phyloP scores from a whole-genome alignment of 2,888 invertebrate species.

The Priocnemis perturbator region DNA sequence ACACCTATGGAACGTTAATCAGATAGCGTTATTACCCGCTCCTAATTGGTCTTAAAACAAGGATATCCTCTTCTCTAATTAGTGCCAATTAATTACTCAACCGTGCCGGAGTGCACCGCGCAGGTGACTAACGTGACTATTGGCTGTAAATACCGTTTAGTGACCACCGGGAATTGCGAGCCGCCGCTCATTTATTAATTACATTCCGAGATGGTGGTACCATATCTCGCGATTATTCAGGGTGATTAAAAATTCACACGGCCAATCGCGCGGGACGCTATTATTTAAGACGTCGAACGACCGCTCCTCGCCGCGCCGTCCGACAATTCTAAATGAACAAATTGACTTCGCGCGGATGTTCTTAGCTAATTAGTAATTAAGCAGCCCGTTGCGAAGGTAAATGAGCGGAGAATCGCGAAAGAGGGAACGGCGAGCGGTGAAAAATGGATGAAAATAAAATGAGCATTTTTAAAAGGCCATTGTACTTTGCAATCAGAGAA shows the following conservation, averaged over 20 bases:
- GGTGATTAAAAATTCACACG: conserved; percentile 25
- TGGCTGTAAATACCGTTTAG: conserved; percentile 37
- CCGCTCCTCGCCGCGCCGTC: too few species aligned
- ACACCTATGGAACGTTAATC: conserved; percentile 25
- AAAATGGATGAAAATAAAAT: too few species aligned
- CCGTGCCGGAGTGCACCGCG: conserved; percentile 9
- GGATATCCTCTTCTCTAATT: conserved; percentile 37
- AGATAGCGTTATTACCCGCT: conserved; percentile 25
- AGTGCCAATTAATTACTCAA: conserved; percentile 41
- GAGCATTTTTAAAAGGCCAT: too few species aligned
- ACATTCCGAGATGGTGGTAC: conserved; percentile 23
- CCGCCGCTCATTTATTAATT: conserved; percentile 39
- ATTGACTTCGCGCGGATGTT: too few species aligned
- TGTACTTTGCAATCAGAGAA: too few species aligned
- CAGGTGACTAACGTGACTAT: conserved; percentile 45
- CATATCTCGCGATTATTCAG: conserved; percentile 21
- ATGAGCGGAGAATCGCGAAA: too few species aligned
- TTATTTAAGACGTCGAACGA: too few species aligned
- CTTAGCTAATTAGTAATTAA: too few species aligned
- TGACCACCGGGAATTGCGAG: conserved; percentile 37
- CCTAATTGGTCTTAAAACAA: conserved; percentile 27
- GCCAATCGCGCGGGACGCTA: too few species aligned
- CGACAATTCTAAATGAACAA: too few species aligned
- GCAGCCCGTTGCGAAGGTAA: too few species aligned
- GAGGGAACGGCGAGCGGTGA: too few species aligned